These are phyloP conservation scores for Chelidonichthys spinosus DNA, from an alignment of 2,797 vertebrate genomes.

Conservation along the genomic window DNA sequence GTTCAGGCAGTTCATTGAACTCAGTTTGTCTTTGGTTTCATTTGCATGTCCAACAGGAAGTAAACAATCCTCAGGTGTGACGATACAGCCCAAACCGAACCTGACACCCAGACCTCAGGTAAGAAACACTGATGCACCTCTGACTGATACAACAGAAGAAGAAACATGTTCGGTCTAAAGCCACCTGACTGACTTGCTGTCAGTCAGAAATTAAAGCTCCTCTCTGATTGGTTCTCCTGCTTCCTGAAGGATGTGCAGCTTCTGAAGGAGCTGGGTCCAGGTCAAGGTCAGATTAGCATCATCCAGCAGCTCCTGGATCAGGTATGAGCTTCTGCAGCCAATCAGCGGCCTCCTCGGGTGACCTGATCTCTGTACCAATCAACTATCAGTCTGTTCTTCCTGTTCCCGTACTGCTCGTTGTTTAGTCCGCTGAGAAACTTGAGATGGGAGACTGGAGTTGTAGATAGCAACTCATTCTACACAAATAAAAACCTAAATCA, in stretches of 20 bases:
- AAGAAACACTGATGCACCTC: conserved; percentile 3
- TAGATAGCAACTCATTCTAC: too few relatives aligned
- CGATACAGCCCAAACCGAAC: not conserved
- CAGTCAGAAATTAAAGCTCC: not conserved
- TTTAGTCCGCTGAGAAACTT: too few relatives aligned
- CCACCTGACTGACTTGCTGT: not conserved
- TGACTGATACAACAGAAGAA: not conserved
- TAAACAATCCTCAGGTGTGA: not conserved
- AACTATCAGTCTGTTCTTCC: too few relatives aligned
- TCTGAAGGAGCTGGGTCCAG: conserved; percentile 83
- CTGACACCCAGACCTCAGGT: conserved; percentile 14
- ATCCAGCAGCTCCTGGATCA: conserved; percentile 87
- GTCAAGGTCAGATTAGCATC: conserved; percentile 76
- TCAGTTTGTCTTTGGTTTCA: not conserved
- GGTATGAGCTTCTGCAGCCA: conserved; percentile 66
- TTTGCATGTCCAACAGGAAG: conserved; percentile 48
- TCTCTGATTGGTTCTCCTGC: conserved; percentile 29
- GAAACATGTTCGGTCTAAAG: not conserved
- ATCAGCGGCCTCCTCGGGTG: not conserved
- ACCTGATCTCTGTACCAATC: too few relatives aligned
- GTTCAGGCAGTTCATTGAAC: not conserved
- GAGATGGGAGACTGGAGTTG: too few relatives aligned
- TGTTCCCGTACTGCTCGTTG: too few relatives aligned
- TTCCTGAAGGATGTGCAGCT: conserved; percentile 75
- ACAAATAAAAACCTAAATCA: too few relatives aligned